phyloP scores from a whole-genome alignment of 2,113 vertebrate species.

The Herpailurus yagouaroundi region DNA sequence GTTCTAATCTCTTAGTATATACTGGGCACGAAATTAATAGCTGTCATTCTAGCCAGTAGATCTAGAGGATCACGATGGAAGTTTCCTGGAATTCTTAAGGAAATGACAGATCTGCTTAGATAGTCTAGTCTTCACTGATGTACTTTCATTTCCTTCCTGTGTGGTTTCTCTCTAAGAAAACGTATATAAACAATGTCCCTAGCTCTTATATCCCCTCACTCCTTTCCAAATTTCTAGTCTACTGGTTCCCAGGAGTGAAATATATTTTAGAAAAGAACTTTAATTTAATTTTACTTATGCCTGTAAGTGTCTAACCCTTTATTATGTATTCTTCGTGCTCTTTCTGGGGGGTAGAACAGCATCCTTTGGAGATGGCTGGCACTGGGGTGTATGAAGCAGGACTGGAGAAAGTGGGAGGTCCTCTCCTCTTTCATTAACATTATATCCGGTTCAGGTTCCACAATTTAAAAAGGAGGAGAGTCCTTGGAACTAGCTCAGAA shows the following conservation, averaged over 20 bases:
- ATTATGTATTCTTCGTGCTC: not conserved
- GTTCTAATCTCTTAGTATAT: not conserved
- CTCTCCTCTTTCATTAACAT: not conserved
- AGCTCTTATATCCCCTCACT: not conserved
- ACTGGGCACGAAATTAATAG: not conserved
- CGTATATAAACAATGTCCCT: not conserved
- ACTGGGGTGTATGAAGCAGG: not conserved
- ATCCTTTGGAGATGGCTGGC: not conserved
- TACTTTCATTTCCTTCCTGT: constrained; percentile 52
- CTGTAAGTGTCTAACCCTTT: not conserved
- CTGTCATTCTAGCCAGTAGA: not conserved
- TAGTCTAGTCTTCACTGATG: not conserved
- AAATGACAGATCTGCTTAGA: constrained; percentile 11
- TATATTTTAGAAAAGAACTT: not conserved
- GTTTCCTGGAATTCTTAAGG: constrained; percentile 61
- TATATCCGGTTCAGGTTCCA: not conserved
- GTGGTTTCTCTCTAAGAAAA: constrained; percentile 57
- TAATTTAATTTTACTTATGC: not conserved
- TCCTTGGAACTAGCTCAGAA: not conserved
- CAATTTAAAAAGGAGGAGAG: not conserved
- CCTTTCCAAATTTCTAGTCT: not conserved
- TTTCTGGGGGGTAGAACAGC: not conserved
- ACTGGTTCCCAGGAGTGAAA: not conserved
- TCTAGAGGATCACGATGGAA: not conserved
- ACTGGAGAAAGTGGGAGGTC: not conserved